Conservation (phyloP, 1,140 invertebrate genomes). For the Euschistus heros region DNA sequence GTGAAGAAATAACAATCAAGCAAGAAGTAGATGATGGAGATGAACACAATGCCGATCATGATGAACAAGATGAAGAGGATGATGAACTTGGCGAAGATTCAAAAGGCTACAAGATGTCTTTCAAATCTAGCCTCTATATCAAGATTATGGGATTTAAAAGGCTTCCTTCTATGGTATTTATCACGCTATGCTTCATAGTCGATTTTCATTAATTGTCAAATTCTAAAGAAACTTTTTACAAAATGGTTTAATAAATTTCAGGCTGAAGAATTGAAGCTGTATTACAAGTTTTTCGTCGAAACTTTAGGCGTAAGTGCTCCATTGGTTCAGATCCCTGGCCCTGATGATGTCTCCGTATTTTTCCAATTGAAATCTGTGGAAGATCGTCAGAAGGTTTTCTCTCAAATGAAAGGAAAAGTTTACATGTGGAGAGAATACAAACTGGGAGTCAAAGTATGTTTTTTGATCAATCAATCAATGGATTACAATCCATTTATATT, state of each 20-base stretch:
- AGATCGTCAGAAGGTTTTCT: background rate
- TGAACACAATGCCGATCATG: background rate
- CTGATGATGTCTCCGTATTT: background rate
- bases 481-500: background rate
- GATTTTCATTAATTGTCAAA: no score
- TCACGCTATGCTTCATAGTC: background rate
- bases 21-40: background rate
- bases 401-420: background rate
- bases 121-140: background rate
- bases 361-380: slow-evolving; percentile 2
- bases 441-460: background rate
- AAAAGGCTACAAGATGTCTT: background rate
- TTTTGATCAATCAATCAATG: background rate
- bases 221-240: background rate
- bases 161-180: background rate
- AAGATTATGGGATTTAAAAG: slow-evolving; percentile 9
- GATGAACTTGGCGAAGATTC: no score
- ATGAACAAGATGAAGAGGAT: background rate
- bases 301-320: background rate
- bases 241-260: background rate
- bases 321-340: background rate
- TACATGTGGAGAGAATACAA: background rate
- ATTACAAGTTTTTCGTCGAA: slow-evolving; percentile 1
- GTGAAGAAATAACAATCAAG: no score
- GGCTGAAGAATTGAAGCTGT: slow-evolving; percentile 7